These are phyloP conservation scores for Drosophila tanythrix DNA, from an alignment of 2,888 invertebrate species.

Conservation along the genomic window DNA sequence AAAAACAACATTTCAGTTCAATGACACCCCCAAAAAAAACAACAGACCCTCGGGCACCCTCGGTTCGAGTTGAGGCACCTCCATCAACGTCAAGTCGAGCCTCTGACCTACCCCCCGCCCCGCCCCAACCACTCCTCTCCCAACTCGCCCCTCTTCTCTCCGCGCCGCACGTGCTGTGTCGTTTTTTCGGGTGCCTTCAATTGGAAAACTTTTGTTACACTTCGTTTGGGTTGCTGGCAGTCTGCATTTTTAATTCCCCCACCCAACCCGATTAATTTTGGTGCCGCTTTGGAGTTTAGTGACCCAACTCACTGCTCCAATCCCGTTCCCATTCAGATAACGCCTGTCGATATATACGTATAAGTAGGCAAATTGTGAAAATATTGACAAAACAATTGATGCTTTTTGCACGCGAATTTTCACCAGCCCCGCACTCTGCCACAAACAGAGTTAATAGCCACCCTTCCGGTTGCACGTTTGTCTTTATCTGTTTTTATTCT, in stretches of 20 bases:
- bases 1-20: slow-evolving; percentile 72
- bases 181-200: slow-evolving; percentile 41
- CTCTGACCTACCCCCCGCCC: not conserved
- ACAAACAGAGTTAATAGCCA: not conserved
- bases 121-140: no score
- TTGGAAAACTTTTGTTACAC: slow-evolving; percentile 76
- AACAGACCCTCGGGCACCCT: slow-evolving; percentile 43
- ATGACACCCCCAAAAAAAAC: slow-evolving; percentile 64
- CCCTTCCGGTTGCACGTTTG: not conserved
- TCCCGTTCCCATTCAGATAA: slow-evolving; percentile 36
- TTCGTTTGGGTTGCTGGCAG: slow-evolving; percentile 34
- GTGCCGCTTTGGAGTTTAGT: slow-evolving; percentile 42
- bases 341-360: slow-evolving; percentile 47
- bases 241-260: slow-evolving; percentile 47
- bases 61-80: slow-evolving; percentile 55
- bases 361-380: slow-evolving; percentile 70
- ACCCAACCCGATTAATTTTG: slow-evolving; percentile 27
- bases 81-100: slow-evolving; percentile 68
- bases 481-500: slow-evolving; percentile 31
- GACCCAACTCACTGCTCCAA: slow-evolving; percentile 39
- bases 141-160: not conserved
- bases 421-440: not conserved
- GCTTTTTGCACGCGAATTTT: slow-evolving; percentile 59
- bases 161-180: not conserved
- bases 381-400: slow-evolving; percentile 80